Evolutionary conservation across 2,888 invertebrate genomes (phyloP).

Genomic region (Gibbula magus): DNA sequence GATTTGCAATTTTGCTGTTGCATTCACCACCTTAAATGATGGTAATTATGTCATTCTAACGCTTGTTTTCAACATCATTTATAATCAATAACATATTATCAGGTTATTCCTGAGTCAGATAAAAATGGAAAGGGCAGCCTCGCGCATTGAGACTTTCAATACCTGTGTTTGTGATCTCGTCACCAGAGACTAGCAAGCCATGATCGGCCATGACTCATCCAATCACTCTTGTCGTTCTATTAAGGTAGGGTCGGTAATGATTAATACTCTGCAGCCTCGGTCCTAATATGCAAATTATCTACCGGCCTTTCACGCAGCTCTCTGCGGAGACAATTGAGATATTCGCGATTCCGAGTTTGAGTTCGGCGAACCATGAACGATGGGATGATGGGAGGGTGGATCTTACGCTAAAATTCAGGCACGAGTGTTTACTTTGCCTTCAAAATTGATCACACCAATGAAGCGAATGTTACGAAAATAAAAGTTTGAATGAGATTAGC

Average conservation of each 20-base stretch:
- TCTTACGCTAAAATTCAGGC: background rate
- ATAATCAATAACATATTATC: background rate
- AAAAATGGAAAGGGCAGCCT: background rate
- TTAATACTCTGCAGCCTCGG: background rate
- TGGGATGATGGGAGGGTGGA: background rate
- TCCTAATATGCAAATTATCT: slow-evolving; percentile 3
- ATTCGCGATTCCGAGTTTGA: background rate
- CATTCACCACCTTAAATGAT: too few relatives aligned
- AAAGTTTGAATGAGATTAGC: background rate
- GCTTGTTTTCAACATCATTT: too few relatives aligned
- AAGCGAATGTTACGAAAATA: background rate
- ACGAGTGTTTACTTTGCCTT: slow-evolving; percentile 5
- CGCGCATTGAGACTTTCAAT: background rate
- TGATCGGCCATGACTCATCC: background rate
- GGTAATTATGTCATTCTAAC: too few relatives aligned
- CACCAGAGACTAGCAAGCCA: background rate
- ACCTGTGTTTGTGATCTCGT: background rate
- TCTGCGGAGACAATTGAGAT: background rate
- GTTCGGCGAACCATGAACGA: background rate
- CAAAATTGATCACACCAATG: slow-evolving; percentile 1
- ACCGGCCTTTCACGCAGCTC: background rate
- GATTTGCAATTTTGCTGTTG: too few relatives aligned
- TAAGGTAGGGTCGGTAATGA: slow-evolving; percentile 4
- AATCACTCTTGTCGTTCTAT: background rate
- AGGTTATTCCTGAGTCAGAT: background rate